These are phyloP conservation scores for Galerucella calmariensis DNA, from an alignment of 2,888 invertebrate genomes.

Conservation along the genomic window DNA sequence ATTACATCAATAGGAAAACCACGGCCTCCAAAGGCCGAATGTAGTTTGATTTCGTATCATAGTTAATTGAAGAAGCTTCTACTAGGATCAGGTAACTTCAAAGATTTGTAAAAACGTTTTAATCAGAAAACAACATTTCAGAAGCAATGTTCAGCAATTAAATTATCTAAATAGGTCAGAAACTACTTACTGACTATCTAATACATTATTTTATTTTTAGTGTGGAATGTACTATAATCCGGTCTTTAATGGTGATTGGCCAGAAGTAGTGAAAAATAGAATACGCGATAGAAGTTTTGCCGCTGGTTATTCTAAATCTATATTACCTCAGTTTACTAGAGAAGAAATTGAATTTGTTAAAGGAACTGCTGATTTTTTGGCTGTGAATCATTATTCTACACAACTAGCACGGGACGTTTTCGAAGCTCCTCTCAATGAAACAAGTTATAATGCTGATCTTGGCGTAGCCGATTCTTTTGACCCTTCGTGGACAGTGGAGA, in stretches of 20 bases:
- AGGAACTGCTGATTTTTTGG: constrained; percentile 78
- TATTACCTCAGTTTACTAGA: constrained; percentile 71
- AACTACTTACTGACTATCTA: no score
- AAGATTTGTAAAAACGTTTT: no score
- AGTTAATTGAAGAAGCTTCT: no score
- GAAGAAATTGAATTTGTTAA: constrained; percentile 71
- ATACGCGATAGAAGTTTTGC: constrained; percentile 68
- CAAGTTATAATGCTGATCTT: constrained; percentile 27
- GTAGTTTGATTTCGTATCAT: no score
- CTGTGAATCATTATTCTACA: constrained; percentile 77
- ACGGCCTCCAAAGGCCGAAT: no score
- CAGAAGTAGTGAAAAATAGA: constrained; percentile 71
- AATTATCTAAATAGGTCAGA: no score
- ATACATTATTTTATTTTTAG: constrained; percentile 34
- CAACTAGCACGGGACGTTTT: constrained; percentile 60
- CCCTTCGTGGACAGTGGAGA: constrained; percentile 6
- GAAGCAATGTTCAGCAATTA: no score
- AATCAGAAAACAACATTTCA: no score
- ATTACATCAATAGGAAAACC: no score
- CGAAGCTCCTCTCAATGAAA: constrained; percentile 14
- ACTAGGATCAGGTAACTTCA: no score
- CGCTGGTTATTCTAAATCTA: constrained; percentile 67
- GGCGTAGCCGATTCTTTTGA: constrained; percentile 12
- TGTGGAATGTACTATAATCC: constrained; percentile 65
- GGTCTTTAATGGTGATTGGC: constrained; percentile 74